Base-by-base conservation (phyloP, 2,113 vertebrate genomes). In the Antigone vipio region DNA sequence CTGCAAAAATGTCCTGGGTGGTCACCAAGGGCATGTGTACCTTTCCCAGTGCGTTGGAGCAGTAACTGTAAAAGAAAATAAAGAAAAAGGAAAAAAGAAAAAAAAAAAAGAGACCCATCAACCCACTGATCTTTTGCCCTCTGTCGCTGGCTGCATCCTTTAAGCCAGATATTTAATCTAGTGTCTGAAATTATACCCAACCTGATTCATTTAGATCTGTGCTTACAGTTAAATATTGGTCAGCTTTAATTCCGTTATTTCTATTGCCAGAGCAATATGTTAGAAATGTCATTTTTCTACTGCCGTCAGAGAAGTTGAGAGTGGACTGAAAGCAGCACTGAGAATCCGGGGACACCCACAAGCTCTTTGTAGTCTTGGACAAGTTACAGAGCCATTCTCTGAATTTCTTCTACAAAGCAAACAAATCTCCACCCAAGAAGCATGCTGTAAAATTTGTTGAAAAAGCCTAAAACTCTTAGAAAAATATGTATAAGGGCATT, bases 401-500 rank as follows among this genome's bases (percentile, higher is more conserved):
- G 66, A 47, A 14, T 34, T 63, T 81, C 68, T 88, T 47, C 11
- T 16, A 18, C 72, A 73, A 73, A 88, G 59, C 63, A 75, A 84
- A 77, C 86, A 67, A 52, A 34, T 67, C 86, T 77, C 67, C 50
- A 32, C 53, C 73, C 80, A 23, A 59, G 69, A 53, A 94, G 34
- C 47, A 44, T 0, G 3, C 72, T 2, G 2, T 71, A 59, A 79
- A 86, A 27, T 45, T 16, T 26, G 38, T 30, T 72, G 40, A 20
- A 71, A 81, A 89, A 89, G 60, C 49, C 34, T 40, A 29, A 56
- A 83, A 21, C 34, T 32, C 74, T 50, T 5, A 32, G 80, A 34
- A 68, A 44, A 26, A 26, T 23, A 30, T 2, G 2, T 29, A 2
- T 6, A 3, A 40, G 71, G 55, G 85, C 3, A 0, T 11, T 38